A percentile compares a stretch with the other conserved stretches of the same genome.
Conservation (phyloP, 2,888 invertebrate genomes). For the Oeneis ivallda region DNA sequence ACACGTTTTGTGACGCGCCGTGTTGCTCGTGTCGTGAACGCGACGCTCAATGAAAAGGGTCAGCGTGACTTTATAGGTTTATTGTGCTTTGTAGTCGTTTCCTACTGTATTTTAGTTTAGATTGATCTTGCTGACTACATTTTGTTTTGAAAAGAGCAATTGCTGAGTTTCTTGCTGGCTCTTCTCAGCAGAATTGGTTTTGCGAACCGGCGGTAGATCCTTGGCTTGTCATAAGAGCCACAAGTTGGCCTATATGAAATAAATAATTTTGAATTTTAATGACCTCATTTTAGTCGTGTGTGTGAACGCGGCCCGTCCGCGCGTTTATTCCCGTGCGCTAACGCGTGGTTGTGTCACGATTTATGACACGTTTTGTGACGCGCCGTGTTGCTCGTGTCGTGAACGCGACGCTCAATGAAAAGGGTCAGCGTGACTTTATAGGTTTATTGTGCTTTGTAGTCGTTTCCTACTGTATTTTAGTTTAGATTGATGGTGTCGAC, state of each 20-base stretch:
- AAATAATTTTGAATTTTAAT: no score
- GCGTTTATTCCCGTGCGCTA: conserved; percentile 38
- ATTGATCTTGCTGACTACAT: background rate
- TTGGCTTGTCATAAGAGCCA: no score
- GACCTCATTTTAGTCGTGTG: no score
- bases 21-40: conserved; percentile 29
- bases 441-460: conserved; percentile 21
- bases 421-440: conserved; percentile 18
- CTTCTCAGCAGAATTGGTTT: no score
- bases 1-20: conserved; percentile 43
- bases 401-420: conserved; percentile 36
- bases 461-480: conserved; percentile 17
- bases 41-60: conserved; percentile 36
- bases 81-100: conserved; percentile 24
- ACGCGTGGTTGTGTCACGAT: conserved; percentile 43
- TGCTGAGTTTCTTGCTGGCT: no score
- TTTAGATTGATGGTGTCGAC: background rate
- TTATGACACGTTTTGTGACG: conserved; percentile 46
- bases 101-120: conserved; percentile 6
- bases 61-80: conserved; percentile 16
- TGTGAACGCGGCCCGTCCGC: conserved; percentile 17
- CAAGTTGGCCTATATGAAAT: no score
- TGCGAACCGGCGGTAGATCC: no score
- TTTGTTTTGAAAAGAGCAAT: no score
- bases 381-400: conserved; percentile 32